Conservation (phyloP, 2,888 invertebrate genomes). For the Lithophane ornitopus region DNA sequence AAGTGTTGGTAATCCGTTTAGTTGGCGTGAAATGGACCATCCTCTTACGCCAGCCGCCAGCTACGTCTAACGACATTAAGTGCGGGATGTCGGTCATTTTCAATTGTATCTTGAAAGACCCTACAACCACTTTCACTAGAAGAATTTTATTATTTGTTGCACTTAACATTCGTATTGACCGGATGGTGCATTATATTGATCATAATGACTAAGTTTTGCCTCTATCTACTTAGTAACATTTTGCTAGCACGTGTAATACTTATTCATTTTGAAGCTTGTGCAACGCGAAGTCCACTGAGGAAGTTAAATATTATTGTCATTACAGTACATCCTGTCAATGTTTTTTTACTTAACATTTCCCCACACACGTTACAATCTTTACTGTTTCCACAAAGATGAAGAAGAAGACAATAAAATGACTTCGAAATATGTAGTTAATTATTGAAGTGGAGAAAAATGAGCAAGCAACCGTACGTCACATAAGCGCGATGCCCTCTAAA, state of each 20-base stretch:
- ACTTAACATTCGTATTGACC: not conserved
- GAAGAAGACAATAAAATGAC: not conserved
- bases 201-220: not conserved
- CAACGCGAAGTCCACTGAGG: not conserved
- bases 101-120: constrained; percentile 63
- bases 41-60: constrained; percentile 53
- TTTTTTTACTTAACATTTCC: not conserved
- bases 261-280: constrained; percentile 3
- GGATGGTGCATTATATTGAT: constrained; percentile 6
- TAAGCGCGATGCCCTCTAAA: constrained; percentile 31
- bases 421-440: not conserved
- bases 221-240: not conserved
- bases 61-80: constrained; percentile 55
- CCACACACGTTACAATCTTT: not conserved
- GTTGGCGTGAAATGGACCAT: constrained; percentile 60
- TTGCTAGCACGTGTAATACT: not conserved
- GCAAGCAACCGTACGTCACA: not conserved
- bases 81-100: constrained; percentile 60
- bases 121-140: constrained; percentile 48
- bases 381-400: not conserved
- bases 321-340: not conserved
- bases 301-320: not conserved
- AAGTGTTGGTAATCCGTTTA: constrained; percentile 58
- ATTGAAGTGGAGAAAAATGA: constrained; percentile 16
- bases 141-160: constrained; percentile 28